phyloP scores from a whole-genome alignment of 2,888 invertebrate genomes.

The Hemaris fuciformis region DNA sequence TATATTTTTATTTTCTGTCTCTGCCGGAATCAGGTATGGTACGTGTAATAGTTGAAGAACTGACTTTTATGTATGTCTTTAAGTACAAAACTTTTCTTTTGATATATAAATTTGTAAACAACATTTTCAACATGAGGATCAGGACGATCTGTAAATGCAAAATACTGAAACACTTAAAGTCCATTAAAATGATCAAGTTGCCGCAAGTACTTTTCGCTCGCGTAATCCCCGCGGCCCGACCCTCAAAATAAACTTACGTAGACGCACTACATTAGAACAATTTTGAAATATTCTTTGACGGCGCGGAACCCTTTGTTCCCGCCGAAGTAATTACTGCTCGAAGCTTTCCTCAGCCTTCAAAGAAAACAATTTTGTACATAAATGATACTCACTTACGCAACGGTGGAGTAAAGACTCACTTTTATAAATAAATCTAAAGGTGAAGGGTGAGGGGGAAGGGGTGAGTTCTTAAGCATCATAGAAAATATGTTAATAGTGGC shows the following conservation, averaged over 20 bases:
- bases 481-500: neutral
- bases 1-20: no score
- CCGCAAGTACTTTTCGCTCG: neutral
- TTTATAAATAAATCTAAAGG: neutral
- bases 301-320: constrained; percentile 12
- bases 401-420: neutral
- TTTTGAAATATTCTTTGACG: constrained; percentile 13
- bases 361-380: constrained; percentile 15
- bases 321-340: constrained; percentile 13
- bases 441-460: neutral
- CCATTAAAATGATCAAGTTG: neutral
- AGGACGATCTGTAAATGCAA: neutral
- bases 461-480: neutral
- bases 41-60: no score
- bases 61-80: no score
- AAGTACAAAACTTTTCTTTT: no score
- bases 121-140: no score
- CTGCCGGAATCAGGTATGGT: no score
- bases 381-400: constrained; percentile 7
- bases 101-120: no score
- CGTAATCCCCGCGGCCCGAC: neutral
- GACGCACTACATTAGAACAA: constrained; percentile 11
- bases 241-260: constrained; percentile 11
- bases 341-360: constrained; percentile 6
- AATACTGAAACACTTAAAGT: neutral